Conservation (phyloP, 2,888 invertebrate genomes). For the Athetis lepigone region DNA sequence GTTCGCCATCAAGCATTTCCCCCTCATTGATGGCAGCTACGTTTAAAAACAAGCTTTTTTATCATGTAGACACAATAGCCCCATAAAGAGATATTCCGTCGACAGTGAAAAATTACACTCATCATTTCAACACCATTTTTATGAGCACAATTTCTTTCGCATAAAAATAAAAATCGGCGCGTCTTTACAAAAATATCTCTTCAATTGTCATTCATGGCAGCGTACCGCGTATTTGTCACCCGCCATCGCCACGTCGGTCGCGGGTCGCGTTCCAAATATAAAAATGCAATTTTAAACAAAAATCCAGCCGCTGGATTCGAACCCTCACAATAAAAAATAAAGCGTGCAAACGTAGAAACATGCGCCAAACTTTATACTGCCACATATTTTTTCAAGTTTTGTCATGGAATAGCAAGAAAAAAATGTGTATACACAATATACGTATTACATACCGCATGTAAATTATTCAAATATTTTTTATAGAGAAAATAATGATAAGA, state of each 20-base stretch:
- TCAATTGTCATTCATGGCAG: slow-evolving; percentile 91
- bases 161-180: slow-evolving; percentile 88
- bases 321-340: slow-evolving; percentile 88
- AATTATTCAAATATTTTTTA: too few species aligned
- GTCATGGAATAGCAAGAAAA: slow-evolving; percentile 26
- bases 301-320: slow-evolving; percentile 81
- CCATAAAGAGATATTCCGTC: slow-evolving; percentile 84
- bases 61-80: slow-evolving; percentile 84
- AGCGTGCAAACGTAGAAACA: slow-evolving; percentile 80
- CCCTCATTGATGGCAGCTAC: slow-evolving; percentile 58
- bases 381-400: slow-evolving; percentile 65
- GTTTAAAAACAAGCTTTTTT: slow-evolving; percentile 72
- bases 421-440: too few species aligned
- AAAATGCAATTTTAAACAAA: slow-evolving; percentile 91
- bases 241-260: slow-evolving; percentile 82
- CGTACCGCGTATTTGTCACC: slow-evolving; percentile 89
- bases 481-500: neutral
- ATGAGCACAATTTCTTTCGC: slow-evolving; percentile 89
- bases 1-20: slow-evolving; percentile 43
- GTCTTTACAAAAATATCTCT: slow-evolving; percentile 90
- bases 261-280: slow-evolving; percentile 89
- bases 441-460: too few species aligned
- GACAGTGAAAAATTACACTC: slow-evolving; percentile 89
- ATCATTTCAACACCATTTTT: slow-evolving; percentile 89
- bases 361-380: slow-evolving; percentile 71